Base-by-base conservation (phyloP, 2,888 invertebrate genomes). In the Silvanus unidentatus region DNA sequence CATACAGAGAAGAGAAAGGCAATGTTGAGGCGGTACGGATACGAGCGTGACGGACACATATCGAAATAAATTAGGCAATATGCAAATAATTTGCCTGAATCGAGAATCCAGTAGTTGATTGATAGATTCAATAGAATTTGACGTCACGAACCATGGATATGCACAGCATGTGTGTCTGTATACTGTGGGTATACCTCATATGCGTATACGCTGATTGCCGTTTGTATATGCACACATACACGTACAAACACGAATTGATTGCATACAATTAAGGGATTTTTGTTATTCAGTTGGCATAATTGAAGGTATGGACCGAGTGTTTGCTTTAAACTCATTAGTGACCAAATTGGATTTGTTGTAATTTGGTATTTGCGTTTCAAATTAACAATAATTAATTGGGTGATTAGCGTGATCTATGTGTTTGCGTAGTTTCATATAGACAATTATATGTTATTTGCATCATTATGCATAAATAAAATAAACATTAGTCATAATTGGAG, bases 361-460 rank as follows among this genome's bases (percentile, higher is more conserved):
- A 68, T 67, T 63, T 58, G 60, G 64, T 69, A 67, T 69, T 69
- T 69, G 64, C 68, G 61, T 63, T 67, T 62, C 67, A 62, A 69
- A 70, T 70, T 69, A 69, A 66, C 67, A 65, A 70, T 69, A 67
- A 70, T 69, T 68, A 70, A 70, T 70, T 66, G 68, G 62, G 58
- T 60, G 65, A 68, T 70, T 70, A 69, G 57, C 58, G 65, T 69
- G 68, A 69, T 68, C 63, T 64, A 67, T 66, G 60, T 52, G 53
- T 58, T 59, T 57, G 52, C 55, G 52, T 50, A 43, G 54, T 57
- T 54, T 50, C 53, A 49, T 54, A 50, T 42, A 42, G 27, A 50
- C 48, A 55, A 50, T 57, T 57, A 55, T 54, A 52, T 52, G 55
- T 52, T 57, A 55, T 54, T 52, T 48, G 47, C 52, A 49, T 55